Conservation (phyloP, 1,140 invertebrate species). For the Eurosta solidaginis region DNA sequence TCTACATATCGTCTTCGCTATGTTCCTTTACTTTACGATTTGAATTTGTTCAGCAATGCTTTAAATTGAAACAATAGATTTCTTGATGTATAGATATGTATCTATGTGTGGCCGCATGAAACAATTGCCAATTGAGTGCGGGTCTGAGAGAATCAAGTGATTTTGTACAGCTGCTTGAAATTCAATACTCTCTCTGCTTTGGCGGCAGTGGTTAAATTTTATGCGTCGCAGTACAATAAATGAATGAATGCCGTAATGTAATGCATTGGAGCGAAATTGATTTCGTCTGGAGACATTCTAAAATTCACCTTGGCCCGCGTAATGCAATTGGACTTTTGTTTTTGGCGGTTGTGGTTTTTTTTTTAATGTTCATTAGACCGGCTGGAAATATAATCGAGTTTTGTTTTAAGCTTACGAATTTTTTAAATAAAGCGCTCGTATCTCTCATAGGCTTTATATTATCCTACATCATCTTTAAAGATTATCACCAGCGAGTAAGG, state of each 20-base stretch:
- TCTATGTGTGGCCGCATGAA: background rate
- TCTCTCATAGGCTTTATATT: too few relatives aligned
- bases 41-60: background rate
- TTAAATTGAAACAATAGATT: background rate
- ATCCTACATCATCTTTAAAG: too few relatives aligned
- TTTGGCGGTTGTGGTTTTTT: background rate
- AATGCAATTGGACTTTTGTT: background rate
- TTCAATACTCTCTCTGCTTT: conserved; percentile 36
- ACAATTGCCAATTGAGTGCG: conserved; percentile 14
- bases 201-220: conserved; percentile 34
- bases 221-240: conserved; percentile 33
- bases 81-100: too few relatives aligned
- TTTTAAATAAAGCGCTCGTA: background rate
- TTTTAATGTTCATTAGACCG: background rate
- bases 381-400: background rate
- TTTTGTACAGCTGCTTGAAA: conserved; percentile 36
- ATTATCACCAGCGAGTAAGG: too few relatives aligned
- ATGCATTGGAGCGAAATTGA: conserved; percentile 23
- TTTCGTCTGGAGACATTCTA: conserved; percentile 16
- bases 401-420: background rate
- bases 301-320: background rate
- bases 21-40: background rate
- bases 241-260: conserved; percentile 10
- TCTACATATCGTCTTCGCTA: background rate
- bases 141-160: conserved; percentile 29